phyloP scores from a whole-genome alignment of 2,797 vertebrate species.

The Anabacerthia variegaticeps region DNA sequence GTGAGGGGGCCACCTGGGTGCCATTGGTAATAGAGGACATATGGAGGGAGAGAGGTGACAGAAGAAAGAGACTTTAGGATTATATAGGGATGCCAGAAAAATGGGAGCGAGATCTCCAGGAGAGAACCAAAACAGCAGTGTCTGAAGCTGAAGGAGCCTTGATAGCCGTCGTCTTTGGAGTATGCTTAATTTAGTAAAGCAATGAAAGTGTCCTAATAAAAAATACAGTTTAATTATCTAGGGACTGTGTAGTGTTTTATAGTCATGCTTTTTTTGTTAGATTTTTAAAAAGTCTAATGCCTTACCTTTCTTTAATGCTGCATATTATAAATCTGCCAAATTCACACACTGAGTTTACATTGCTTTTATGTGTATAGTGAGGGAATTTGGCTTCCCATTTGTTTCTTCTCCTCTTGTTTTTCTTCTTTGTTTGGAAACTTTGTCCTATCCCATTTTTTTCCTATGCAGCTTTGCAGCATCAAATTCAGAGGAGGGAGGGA shows the following conservation, averaged over 20 bases:
- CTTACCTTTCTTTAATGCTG: background rate
- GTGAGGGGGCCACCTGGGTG: background rate
- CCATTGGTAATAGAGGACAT: fast-evolving
- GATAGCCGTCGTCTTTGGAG: background rate
- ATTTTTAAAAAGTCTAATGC: background rate
- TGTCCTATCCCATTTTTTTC: background rate
- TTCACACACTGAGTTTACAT: background rate
- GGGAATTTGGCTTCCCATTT: background rate
- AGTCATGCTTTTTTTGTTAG: background rate
- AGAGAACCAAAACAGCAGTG: background rate
- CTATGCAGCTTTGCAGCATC: background rate
- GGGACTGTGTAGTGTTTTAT: background rate
- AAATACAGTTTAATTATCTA: background rate
- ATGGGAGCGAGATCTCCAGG: background rate
- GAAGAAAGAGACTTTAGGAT: background rate
- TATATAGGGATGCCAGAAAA: background rate
- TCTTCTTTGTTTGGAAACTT: background rate
- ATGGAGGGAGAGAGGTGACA: background rate
- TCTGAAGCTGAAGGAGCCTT: background rate
- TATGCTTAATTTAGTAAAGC: background rate
- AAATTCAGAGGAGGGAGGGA: background rate
- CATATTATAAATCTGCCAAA: background rate
- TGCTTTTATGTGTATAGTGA: background rate
- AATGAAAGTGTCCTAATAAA: background rate
- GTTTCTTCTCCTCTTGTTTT: background rate